Base-by-base conservation (phyloP, 2,888 invertebrate genomes). In the Miltochrista miniata region DNA sequence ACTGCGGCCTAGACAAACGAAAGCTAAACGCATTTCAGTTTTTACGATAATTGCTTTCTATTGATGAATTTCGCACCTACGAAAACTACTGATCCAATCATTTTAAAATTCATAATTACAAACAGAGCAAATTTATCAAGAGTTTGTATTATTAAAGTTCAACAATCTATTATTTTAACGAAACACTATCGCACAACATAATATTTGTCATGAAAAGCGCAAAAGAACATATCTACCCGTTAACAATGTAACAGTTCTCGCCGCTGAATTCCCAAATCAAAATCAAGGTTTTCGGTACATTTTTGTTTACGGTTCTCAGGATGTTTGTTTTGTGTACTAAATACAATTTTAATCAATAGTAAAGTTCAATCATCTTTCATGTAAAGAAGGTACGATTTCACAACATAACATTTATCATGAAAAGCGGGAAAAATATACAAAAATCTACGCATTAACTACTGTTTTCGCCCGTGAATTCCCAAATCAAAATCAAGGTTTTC, bases 281-380 rank as follows among this genome's bases (percentile, higher is more conserved):
- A 73, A 79, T 78, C 78, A 82, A 85, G 81, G 81, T 83, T 80
- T 80, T 69, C 68, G 61, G 72, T 76, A 61, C 73, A 70, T 46
- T 74, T 70, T 72, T 81, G 76, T 81, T 79, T 75, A 74, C 72
- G 59, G 54, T 56, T 11, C 62, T 57, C 52, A 56, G 64, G 65
- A 59, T 56, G 58, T 59, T 66, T 55, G 55, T 69, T 77, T 77
- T 74, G 69, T 70, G 68, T 74, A 76, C 72, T 70, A 80, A 78
- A 82, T 83, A 72, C 69, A 47, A 64, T 72, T 79, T 74, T 74
- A 69, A 79, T n/a, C n/a, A n/a, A 24, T 24, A 24, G 5, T 2
- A 24, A 24, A 24, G 18, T 4, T 24, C 18, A 24, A 24, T 24
- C 18, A 2, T 24, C 18, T 24, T 14, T 14, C 13, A 14, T 1